Conservation (phyloP, 2,797 vertebrate species). For the Ispidina lecontei region DNA sequence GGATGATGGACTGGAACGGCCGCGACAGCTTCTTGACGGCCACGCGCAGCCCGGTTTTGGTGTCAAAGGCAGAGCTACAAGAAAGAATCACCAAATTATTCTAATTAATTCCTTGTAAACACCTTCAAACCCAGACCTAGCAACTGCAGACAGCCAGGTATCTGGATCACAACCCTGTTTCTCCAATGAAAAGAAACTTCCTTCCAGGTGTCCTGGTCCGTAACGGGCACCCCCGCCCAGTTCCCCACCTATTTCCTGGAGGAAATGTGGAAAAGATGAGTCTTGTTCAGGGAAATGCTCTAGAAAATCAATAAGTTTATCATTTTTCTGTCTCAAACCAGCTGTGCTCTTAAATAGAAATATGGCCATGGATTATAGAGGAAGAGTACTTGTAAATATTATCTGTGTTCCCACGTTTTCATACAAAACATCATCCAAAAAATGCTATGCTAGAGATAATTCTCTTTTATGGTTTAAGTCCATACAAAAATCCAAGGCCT, state of each 20-base stretch:
- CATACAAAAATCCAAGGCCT: not conserved
- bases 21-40: constrained; percentile 91
- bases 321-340: not conserved
- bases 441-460: not conserved
- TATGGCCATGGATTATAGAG: not conserved
- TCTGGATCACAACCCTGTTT: not conserved
- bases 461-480: not conserved
- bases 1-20: constrained; percentile 98
- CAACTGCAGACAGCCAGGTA: not conserved
- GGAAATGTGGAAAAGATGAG: not conserved
- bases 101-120: not conserved
- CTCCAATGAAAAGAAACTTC: not conserved
- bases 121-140: not conserved
- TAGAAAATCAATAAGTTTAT: not conserved
- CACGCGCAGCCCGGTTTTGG: too few species aligned
- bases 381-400: not conserved
- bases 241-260: too few species aligned
- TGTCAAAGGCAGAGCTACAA: too few species aligned
- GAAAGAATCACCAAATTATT: not conserved
- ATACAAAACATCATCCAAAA: not conserved
- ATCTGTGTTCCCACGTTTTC: not conserved
- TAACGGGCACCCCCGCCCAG: too few species aligned
- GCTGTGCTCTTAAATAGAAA: not conserved
- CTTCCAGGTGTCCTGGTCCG: not conserved
- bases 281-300: not conserved